Evolutionary conservation across 2,797 vertebrate species (phyloP), one percentile per base, ranked within the genome.

Genomic region (Sus cebifrons): DNA sequence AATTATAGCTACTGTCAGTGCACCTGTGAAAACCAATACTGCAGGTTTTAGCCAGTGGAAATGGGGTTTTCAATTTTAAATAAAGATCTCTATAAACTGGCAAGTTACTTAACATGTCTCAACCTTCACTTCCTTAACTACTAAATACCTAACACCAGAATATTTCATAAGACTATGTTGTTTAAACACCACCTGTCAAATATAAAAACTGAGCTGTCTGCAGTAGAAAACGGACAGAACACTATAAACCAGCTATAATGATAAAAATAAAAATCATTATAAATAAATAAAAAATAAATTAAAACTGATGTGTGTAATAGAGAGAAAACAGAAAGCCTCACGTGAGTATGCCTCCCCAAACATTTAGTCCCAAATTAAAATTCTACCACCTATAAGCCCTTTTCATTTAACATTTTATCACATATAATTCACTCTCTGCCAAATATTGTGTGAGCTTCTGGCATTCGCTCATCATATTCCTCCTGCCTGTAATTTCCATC

Each of bases 21-120:
- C 91, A 97, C 95, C 96, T 97, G 89, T 89, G 83, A 92, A 96
- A 97, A 92, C 91, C 88, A 94, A 91, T 75, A 81, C 32, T 49
- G 27, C 52, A 74, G 60, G 77, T 44, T 95, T 95, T 20, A 75
- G 74, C 79, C 40, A 81, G 36, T 12, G 32, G 68, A 94, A 52
- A 23, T 14, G 3, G 62, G 77, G 62, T 71, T 92, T 32, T 70
- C 54, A 94, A 94, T 83, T 95, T 84, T 78, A 97, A 73, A 92
- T 77, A 65, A 90, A 73, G 77, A 78, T 81, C 64, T 49, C 89
- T 67, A 32, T 86, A 68, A 93, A 25, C 71, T 93, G 75, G 67
- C 52, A 94, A 91, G 64, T 78, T 81, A 87, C 75, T 97, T 93
- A 92, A 62, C 75, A 62, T 17, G 64, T 62, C 81, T 93, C 67